Evolutionary conservation across 2,113 vertebrate genomes (phyloP).

Genomic region (Promerops cafer): DNA sequence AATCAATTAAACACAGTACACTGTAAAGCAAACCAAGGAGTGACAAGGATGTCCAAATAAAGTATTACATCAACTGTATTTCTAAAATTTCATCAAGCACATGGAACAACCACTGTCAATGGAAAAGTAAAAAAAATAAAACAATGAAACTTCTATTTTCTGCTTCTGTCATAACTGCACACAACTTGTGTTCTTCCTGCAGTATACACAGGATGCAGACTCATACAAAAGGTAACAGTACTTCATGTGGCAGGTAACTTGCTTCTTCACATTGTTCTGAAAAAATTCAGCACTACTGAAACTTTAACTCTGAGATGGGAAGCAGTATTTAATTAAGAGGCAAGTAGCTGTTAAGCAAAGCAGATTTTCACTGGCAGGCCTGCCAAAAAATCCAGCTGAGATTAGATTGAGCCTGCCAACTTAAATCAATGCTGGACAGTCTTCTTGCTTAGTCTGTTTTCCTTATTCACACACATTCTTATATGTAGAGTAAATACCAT

Average conservation of each 20-base stretch:
- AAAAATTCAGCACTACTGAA: not conserved
- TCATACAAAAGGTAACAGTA: not conserved
- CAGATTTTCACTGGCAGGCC: not conserved
- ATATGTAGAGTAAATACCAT: not conserved
- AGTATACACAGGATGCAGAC: not conserved
- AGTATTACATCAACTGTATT: not conserved
- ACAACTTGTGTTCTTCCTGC: not conserved
- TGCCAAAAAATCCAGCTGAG: not conserved
- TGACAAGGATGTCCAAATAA: not conserved
- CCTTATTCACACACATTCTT: not conserved
- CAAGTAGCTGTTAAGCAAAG: not conserved
- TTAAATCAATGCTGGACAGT: not conserved
- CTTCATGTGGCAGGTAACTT: not conserved
- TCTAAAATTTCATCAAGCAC: not conserved
- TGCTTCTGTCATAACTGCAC: not conserved
- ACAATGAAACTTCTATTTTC: not conserved
- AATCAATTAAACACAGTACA: not conserved
- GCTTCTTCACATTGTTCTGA: not conserved
- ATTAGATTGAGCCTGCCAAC: not conserved
- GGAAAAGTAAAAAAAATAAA: not conserved
- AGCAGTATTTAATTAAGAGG: not conserved
- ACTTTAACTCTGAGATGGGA: not conserved
- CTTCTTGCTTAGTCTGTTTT: not conserved
- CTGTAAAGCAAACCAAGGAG: not conserved
- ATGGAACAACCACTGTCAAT: not conserved